Evolutionary conservation across 2,113 vertebrate genomes (phyloP).

Genomic region (Pteruthius melanotis): DNA sequence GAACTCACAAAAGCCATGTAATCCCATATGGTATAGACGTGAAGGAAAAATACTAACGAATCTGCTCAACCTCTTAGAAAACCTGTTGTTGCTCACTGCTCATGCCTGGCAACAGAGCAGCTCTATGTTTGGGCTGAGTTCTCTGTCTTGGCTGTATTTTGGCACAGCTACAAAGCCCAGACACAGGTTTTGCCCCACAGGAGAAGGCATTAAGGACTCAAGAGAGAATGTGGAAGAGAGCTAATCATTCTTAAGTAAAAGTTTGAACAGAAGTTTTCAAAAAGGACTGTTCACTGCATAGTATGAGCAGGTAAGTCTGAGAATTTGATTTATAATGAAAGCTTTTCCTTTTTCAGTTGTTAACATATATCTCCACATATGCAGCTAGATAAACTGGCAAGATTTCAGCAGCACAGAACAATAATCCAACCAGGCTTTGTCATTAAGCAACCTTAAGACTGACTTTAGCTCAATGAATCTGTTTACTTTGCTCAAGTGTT

Average conservation of each 20-base stretch:
- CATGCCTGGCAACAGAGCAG: background rate
- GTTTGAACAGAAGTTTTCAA: background rate
- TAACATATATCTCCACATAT: background rate
- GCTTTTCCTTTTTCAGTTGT: background rate
- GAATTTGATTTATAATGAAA: background rate
- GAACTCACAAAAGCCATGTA: background rate
- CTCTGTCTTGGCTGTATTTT: background rate
- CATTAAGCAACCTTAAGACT: background rate
- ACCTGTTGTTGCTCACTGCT: background rate
- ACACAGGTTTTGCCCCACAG: background rate
- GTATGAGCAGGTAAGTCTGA: background rate
- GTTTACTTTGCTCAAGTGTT: background rate
- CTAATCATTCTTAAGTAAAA: background rate
- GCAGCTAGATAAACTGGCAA: background rate
- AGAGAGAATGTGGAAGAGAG: background rate
- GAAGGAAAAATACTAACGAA: background rate
- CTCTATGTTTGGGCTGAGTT: background rate
- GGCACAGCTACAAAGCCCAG: background rate
- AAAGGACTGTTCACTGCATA: background rate
- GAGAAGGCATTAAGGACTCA: background rate
- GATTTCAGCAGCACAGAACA: background rate
- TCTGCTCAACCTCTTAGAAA: background rate
- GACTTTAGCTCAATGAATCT: background rate
- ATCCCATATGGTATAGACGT: background rate
- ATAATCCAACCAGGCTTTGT: background rate